These are phyloP conservation scores for Coptotermes formosanus DNA, from an alignment of 1,140 invertebrate species.

Conservation along the genomic window DNA sequence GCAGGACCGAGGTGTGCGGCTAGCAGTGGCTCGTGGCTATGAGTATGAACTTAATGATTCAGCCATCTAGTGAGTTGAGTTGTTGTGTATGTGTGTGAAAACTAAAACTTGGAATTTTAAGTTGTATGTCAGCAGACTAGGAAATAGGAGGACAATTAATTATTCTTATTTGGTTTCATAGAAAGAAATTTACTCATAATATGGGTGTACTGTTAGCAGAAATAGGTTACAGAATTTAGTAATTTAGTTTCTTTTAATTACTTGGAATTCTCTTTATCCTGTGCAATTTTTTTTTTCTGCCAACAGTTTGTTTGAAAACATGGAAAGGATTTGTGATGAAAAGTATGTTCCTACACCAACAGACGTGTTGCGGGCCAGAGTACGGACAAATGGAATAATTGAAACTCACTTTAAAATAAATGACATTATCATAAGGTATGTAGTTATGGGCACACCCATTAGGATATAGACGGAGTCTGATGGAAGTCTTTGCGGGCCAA, in stretches of 20 bases:
- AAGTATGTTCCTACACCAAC: conserved; percentile 70
- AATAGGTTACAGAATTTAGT: not conserved
- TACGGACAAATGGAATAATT: conserved; percentile 73
- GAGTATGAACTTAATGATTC: conserved; percentile 78
- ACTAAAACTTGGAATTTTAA: not conserved
- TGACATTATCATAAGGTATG: conserved; percentile 60
- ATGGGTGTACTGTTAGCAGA: not conserved
- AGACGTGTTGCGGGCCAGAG: conserved; percentile 68
- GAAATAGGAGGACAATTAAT: too few relatives aligned
- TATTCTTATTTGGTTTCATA: not conserved
- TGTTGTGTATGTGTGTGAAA: conserved; percentile 39
- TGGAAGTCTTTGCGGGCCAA: not conserved
- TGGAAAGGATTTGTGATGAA: conserved; percentile 61
- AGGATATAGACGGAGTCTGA: not conserved
- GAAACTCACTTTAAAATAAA: conserved; percentile 74
- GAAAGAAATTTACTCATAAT: too few relatives aligned
- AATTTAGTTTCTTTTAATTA: not conserved
- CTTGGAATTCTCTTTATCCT: not conserved
- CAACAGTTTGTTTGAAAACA: conserved; percentile 65
- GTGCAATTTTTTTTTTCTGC: not conserved
- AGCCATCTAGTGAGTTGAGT: conserved; percentile 62
- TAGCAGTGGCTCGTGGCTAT: conserved; percentile 63
- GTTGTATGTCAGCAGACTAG: not conserved
- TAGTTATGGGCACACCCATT: not conserved
- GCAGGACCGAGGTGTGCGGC: conserved; percentile 59